phyloP scores from a whole-genome alignment of 2,113 vertebrate genomes.

The Triplophysa rosa region DNA sequence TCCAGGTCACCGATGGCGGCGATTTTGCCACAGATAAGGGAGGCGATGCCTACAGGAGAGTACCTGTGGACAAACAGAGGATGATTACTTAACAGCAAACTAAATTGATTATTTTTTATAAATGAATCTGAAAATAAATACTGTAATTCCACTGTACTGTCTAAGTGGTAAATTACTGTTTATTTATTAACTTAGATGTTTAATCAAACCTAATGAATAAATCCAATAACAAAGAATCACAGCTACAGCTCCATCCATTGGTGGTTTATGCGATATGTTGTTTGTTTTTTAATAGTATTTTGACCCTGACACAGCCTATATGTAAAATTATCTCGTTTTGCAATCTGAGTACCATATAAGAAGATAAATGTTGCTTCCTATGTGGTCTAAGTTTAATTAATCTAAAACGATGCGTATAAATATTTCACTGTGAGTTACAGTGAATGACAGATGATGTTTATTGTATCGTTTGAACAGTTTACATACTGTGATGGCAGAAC shows the following conservation, averaged over 20 bases:
- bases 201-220: too few relatives aligned
- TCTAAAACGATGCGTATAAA: slow-evolving; percentile 21
- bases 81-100: too few relatives aligned
- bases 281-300: background rate
- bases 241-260: background rate
- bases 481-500: slow-evolving; percentile 3
- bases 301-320: too few relatives aligned
- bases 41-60: slow-evolving; percentile 80
- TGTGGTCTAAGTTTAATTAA: slow-evolving; percentile 6
- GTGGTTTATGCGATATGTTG: background rate
- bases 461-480: slow-evolving; percentile 31
- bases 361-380: slow-evolving; percentile 1
- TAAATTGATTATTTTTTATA: too few relatives aligned
- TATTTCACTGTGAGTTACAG: slow-evolving; percentile 7
- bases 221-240: background rate
- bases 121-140: too few relatives aligned
- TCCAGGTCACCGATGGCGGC: slow-evolving; percentile 81
- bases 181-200: too few relatives aligned
- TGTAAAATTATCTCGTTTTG: background rate
- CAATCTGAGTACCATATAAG: background rate
- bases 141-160: too few relatives aligned
- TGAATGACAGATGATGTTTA: slow-evolving; percentile 37
- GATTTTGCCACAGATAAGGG: slow-evolving; percentile 82
- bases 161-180: too few relatives aligned
- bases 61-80: slow-evolving; percentile 69